Evolutionary conservation across 2,113 vertebrate genomes (phyloP).

Genomic region (Alces alces): DNA sequence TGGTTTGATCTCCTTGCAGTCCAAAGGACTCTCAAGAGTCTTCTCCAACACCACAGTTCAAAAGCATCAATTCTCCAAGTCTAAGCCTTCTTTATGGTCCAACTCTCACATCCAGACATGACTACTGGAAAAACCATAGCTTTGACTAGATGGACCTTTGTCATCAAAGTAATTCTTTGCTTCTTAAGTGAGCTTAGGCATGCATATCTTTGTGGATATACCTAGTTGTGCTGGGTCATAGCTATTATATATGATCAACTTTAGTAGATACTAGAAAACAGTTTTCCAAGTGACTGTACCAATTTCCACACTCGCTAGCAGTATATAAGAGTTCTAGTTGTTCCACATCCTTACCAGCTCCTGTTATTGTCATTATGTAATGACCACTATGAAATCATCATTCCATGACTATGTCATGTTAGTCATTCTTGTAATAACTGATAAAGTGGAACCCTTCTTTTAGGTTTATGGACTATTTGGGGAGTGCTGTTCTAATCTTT

Average conservation of each 20-base stretch:
- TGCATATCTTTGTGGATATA: background rate
- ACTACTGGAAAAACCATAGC: background rate
- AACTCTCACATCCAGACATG: background rate
- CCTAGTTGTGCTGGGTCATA: background rate
- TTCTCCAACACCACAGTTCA: background rate
- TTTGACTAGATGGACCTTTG: background rate
- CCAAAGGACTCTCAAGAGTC: background rate
- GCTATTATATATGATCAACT: background rate
- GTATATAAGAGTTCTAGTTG: background rate
- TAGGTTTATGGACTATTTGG: background rate
- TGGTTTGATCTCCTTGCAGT: background rate
- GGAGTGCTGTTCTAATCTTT: background rate
- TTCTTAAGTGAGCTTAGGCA: background rate
- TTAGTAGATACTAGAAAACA: background rate
- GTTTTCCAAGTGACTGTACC: background rate
- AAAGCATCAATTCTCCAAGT: background rate
- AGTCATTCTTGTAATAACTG: background rate
- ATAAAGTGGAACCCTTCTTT: background rate
- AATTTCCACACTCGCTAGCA: background rate
- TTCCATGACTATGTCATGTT: background rate
- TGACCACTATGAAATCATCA: background rate
- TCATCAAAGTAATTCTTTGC: background rate
- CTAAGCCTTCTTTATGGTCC: background rate
- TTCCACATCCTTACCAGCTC: background rate
- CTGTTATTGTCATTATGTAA: background rate